Conservation (phyloP, 2,797 vertebrate genomes). For the Characodon lateralis region DNA sequence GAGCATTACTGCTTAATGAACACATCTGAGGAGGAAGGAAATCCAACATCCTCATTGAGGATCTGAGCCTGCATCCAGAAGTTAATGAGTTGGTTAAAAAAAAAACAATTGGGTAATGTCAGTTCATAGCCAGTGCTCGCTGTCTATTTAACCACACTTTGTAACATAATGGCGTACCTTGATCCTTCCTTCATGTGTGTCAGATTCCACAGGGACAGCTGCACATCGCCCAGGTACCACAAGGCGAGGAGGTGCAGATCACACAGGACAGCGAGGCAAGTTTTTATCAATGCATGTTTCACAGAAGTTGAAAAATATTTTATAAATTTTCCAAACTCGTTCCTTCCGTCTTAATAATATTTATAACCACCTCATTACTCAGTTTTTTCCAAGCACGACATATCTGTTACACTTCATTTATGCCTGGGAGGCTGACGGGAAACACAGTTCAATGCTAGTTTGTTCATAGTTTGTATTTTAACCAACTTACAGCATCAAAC, state of each 20-base stretch:
- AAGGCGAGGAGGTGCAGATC: slow-evolving; percentile 99
- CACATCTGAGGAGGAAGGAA: background rate
- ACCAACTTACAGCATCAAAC: slow-evolving; percentile 1
- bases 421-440: slow-evolving; percentile 18
- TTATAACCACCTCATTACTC: slow-evolving; percentile 17
- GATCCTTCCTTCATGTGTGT: slow-evolving; percentile 33
- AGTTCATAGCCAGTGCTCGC: too few species aligned
- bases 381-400: slow-evolving; percentile 25
- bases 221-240: slow-evolving; percentile 98
- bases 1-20: background rate
- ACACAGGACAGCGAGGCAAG: slow-evolving; percentile 98
- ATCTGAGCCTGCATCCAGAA: background rate
- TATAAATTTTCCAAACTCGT: slow-evolving; percentile 24
- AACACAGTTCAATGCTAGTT: slow-evolving; percentile 21
- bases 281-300: slow-evolving; percentile 8
- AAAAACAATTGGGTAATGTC: background rate
- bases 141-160: background rate
- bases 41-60: background rate
- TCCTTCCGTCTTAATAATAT: slow-evolving; percentile 25
- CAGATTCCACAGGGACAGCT: slow-evolving; percentile 96
- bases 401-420: slow-evolving; percentile 18
- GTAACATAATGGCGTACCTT: background rate
- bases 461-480: slow-evolving; percentile 27
- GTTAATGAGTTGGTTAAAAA: background rate
- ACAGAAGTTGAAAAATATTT: background rate